Base-by-base conservation (phyloP, 2,888 invertebrate genomes). In the Pheosia tremula region DNA sequence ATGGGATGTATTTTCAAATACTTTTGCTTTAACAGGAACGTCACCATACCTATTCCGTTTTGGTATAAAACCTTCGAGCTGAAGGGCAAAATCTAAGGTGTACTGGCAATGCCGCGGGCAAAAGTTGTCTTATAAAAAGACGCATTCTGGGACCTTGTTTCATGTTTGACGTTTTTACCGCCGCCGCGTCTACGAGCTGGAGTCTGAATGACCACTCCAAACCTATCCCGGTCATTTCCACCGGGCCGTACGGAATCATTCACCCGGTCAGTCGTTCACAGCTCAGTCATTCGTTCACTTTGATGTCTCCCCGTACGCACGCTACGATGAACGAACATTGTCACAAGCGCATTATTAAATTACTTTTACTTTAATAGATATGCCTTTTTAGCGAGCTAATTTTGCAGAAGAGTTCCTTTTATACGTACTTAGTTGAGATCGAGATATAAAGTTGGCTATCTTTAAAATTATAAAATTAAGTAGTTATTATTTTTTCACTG, bases 281-380 rank as follows among this genome's bases (percentile, higher is more conserved):
- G 80, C 76, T 83, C 83, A 80, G 75, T 78, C 84, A 79, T 76
- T 83, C 86, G 82, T 86, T 87, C 89, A 84, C 91, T 92, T 90
- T 92, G 91, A 91, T 90, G 87, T 88, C 70, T 76, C 70, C 58
- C 67, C 72, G 80, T 84, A 89, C 90, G 90, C 91, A 91, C 86
- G 88, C 89, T 78, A 82, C 86, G 84, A 80, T 79, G 75, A 77
- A 65, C 86, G 87, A 80, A 83, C 88, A 82, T 76, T 79, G 80
- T 81, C 82, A 75, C 81, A 83, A 79, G 81, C 80, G 71, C 77
- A 80, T 83, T 82, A 81, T 82, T 69, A 71, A 79, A 81, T 80
- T 78, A 79, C 78, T 77, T 80, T 78, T 71, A 73, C 72, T 66
- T 69, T 63, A 68, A 45, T 56, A 45, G 56, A 9, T 39, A 39